Conservation (phyloP, 2,888 invertebrate species). For the Synanthedon tipuliformis region DNA sequence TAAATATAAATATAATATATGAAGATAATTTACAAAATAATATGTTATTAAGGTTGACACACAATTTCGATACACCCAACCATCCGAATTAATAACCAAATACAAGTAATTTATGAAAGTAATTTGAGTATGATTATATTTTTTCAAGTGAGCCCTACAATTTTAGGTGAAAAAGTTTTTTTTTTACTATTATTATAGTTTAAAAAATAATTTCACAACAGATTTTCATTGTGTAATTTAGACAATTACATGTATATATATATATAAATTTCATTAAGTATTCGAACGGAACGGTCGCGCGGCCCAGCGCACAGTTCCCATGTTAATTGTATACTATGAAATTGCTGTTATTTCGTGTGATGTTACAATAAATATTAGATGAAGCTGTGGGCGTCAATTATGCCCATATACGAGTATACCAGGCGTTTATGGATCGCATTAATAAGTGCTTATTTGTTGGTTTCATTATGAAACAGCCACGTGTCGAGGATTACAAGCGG, state of each 20-base stretch:
- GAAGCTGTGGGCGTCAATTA: conserved; percentile 50
- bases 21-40: no score
- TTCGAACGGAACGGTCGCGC: conserved; percentile 15
- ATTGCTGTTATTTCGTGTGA: conserved; percentile 47
- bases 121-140: no score
- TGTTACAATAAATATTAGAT: conserved; percentile 60
- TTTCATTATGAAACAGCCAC: conserved; percentile 56
- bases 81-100: no score
- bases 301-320: conserved; percentile 24
- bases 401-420: conserved; percentile 19
- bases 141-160: no score
- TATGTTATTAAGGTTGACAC: no score
- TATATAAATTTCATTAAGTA: conserved; percentile 26
- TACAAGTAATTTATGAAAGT: no score
- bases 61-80: no score
- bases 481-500: conserved; percentile 50
- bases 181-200: not conserved
- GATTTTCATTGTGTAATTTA: conserved; percentile 9
- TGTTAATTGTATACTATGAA: conserved; percentile 44
- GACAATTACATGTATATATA: conserved; percentile 28
- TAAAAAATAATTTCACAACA: conserved; percentile 8
- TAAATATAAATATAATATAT: no score
- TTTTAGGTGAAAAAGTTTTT: no score
- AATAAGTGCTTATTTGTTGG: conserved; percentile 60
- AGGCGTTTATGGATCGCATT: conserved; percentile 38